Evolutionary conservation across 1,140 invertebrate genomes (phyloP), one percentile per base, ranked within the genome.

Genomic region (Sitodiplosis mosellana): DNA sequence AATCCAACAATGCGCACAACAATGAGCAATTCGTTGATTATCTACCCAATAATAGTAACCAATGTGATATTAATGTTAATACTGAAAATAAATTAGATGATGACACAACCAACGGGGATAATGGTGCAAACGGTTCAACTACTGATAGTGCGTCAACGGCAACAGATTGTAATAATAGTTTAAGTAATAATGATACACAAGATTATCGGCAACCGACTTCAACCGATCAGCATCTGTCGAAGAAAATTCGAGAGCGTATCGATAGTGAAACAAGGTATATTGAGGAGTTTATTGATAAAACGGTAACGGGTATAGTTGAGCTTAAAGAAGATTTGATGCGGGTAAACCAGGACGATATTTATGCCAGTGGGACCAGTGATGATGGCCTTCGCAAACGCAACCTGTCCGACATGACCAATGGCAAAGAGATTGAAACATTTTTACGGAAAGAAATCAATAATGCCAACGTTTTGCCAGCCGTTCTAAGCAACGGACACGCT

Each of bases 221-320:
- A 3, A 14, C 12, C 4, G 36, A 38, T n/a, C 14, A 14, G 14
- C 36, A 64, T 33, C 50, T 64, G 49, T 63, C 60, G 15, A 61
- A 56, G 55, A 63, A 60, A 33, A 46, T 64, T 2, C 62, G 59
- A 53, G 61, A 64, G 40, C 64, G 64, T 41, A 53, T 64, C 44
- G 62, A 64, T 48, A 59, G 60, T 34, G 62, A 63, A 48, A 62
- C 61, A 45, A 58, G 61, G 49, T 64, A 64, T 53, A 64, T 64
- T 58, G 62, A 64, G 53, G 61, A 64, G 50, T 64, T 64, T 56
- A 59, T 63, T 34, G 61, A 59, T 36, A 59, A 64, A 46, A 64
- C 61, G 43, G 62, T 64, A 10, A 59, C 54, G 41, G 62, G 62
- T 50, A 64, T 64, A 49, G 61, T 64, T 33, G 62, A 64, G 49